Conservation (phyloP, 2,797 vertebrate species). For the Tokudaia tokunoshimensis region DNA sequence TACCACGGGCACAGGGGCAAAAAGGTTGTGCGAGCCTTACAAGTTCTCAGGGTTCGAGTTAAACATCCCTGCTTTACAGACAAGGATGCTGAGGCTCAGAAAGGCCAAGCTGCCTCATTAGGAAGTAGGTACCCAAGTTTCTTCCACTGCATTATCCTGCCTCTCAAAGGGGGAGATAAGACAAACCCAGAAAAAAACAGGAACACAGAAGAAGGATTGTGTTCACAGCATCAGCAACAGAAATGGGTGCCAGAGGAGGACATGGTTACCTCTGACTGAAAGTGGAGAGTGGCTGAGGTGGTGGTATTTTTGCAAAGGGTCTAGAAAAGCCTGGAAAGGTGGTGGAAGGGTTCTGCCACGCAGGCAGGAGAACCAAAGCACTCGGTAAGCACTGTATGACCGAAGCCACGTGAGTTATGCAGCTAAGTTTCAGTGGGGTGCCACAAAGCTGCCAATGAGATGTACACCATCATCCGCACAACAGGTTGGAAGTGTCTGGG, state of each 20-base stretch:
- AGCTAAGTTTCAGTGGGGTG: not conserved
- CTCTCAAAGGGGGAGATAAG: not conserved
- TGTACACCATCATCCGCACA: not conserved
- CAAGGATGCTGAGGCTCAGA: not conserved
- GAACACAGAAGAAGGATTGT: not conserved
- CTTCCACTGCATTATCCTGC: not conserved
- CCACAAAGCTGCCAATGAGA: fast-evolving
- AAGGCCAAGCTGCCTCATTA: not conserved
- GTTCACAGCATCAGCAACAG: not conserved
- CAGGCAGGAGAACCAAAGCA: not conserved
- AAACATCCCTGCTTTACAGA: not conserved
- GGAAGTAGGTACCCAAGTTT: not conserved
- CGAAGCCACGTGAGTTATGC: fast-evolving
- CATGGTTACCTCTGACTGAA: not conserved
- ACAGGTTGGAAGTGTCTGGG: not conserved
- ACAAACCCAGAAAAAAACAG: not conserved
- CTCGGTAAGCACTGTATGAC: not conserved
- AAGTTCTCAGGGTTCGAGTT: not conserved
- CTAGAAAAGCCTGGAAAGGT: not conserved
- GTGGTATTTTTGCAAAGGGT: not conserved
- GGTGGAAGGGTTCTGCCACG: no score
- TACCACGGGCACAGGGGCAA: fast-evolving
- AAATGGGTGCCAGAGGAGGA: not conserved
- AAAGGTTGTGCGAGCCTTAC: not conserved
- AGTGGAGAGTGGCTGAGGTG: not conserved